phyloP scores from a whole-genome alignment of 2,797 vertebrate species.

The Leptatherina wallacei region DNA sequence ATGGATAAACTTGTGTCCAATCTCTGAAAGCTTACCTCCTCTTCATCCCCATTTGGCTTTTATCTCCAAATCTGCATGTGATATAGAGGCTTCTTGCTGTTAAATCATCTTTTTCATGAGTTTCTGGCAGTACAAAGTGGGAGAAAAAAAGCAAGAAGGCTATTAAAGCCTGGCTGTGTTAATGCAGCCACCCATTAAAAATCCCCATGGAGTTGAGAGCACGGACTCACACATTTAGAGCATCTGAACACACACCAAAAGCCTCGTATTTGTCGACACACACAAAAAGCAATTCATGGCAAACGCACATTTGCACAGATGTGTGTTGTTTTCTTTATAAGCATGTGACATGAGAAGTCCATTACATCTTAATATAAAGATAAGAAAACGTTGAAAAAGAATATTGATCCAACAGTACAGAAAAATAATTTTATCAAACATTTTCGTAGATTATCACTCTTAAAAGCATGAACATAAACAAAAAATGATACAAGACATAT shows the following conservation, averaged over 20 bases:
- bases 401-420: too few species aligned
- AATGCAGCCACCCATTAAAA: slow-evolving; percentile 74
- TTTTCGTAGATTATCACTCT: slow-evolving; percentile 1
- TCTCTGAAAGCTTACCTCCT: slow-evolving; percentile 35
- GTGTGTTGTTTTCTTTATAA: slow-evolving; percentile 1
- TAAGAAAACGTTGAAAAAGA: not conserved
- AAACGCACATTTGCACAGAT: slow-evolving; percentile 12
- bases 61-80: slow-evolving; percentile 59
- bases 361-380: not conserved
- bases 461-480: slow-evolving; percentile 15
- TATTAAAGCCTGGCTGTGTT: slow-evolving; percentile 68
- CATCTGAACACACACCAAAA: slow-evolving; percentile 34
- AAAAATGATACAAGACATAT: slow-evolving; percentile 33
- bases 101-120: slow-evolving; percentile 77
- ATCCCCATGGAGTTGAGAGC: slow-evolving; percentile 54
- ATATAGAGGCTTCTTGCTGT: slow-evolving; percentile 68
- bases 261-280: slow-evolving; percentile 23
- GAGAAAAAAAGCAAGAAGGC: slow-evolving; percentile 57
- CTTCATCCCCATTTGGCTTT: slow-evolving; percentile 44
- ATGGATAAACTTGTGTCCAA: slow-evolving; percentile 35
- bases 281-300: slow-evolving; percentile 2
- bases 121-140: slow-evolving; percentile 47
- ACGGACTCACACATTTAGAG: slow-evolving; percentile 46
- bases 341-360: not conserved
- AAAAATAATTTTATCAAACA: not conserved